Base-by-base conservation (phyloP, 2,888 invertebrate species). In the Megastigmus dorsalis region DNA sequence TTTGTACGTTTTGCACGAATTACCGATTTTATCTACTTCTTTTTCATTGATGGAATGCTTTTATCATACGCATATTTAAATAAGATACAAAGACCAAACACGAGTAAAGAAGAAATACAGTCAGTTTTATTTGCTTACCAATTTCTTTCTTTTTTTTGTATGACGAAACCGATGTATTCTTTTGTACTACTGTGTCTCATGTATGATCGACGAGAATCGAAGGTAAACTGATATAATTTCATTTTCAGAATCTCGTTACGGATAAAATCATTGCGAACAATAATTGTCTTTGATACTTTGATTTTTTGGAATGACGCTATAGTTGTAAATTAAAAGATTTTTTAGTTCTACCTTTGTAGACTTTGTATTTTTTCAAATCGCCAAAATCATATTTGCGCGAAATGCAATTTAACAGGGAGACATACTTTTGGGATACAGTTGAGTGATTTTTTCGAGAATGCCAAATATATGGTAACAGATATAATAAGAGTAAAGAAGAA, bases 381-480 rank as follows among this genome's bases (percentile, higher is more conserved):
- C n/a, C n/a, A 7, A 3, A 7, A 45, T 45, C 23, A 10, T 54
- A n/a, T n/a, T 30, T 54, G 7, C 52, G 30, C 52, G 30, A 54
- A 7, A 50, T 62, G 48, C 28, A 33, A 48, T 62, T 30, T 30
- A 43, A 30, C 18, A 18, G 30, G 48, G 23, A 63, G n/a, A 63
- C 26, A 20, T n/a, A n/a, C n/a, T n/a, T n/a, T n/a, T n/a, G 43
- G 41, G 65, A 43, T 66, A 20, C 48, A 15, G 7, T 54, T 30
- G 65, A 67, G 55, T 67, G 55, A 67, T 59, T 48, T 63, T 43
- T 50, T 48, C 18, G 33, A 73, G 43, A 60, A 73, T 54, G 66
- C 73, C 73, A 60, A 73, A 54, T 67, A 73, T 23, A 38, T 43
- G 63, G 54, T 43, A 23, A 38, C 57, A 63, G 9, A n/a, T 33